phyloP scores from a whole-genome alignment of 2,113 vertebrate genomes.

The Muscicapa adusta region DNA sequence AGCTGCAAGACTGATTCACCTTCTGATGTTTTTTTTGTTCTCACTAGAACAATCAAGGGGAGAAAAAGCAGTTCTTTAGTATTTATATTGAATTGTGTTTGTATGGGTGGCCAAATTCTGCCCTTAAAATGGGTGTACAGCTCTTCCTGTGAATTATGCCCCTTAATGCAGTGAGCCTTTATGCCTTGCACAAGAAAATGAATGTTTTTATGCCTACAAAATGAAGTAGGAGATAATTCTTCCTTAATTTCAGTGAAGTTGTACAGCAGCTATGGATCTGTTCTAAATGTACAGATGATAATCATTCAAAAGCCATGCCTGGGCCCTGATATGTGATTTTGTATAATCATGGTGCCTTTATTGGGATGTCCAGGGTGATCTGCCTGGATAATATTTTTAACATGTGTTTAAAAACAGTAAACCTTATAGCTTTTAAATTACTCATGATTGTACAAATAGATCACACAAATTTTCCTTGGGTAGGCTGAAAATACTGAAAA shows the following conservation, averaged over 20 bases:
- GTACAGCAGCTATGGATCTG: neutral
- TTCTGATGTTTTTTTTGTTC: constrained; percentile 26
- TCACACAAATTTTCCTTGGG: neutral
- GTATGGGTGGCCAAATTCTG: neutral
- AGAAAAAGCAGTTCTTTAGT: neutral
- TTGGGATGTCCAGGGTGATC: neutral
- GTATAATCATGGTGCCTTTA: neutral
- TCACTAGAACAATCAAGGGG: neutral
- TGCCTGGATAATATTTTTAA: neutral
- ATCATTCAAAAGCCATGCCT: neutral
- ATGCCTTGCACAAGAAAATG: neutral
- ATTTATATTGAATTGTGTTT: neutral
- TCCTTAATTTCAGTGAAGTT: neutral
- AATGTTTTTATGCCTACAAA: neutral
- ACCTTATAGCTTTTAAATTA: neutral
- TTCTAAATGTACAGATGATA: neutral
- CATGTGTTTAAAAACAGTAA: neutral
- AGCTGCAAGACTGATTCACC: constrained; percentile 49
- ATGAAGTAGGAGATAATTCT: neutral
- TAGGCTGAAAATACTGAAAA: neutral
- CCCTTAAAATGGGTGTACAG: neutral
- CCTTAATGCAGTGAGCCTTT: neutral
- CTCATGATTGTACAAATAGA: neutral
- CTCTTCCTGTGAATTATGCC: neutral
- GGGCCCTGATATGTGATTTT: neutral